Evolutionary conservation across 37 sponge, comb jelly and placozoan species (phyloP).

Genomic region (Crambe crambe): DNA sequence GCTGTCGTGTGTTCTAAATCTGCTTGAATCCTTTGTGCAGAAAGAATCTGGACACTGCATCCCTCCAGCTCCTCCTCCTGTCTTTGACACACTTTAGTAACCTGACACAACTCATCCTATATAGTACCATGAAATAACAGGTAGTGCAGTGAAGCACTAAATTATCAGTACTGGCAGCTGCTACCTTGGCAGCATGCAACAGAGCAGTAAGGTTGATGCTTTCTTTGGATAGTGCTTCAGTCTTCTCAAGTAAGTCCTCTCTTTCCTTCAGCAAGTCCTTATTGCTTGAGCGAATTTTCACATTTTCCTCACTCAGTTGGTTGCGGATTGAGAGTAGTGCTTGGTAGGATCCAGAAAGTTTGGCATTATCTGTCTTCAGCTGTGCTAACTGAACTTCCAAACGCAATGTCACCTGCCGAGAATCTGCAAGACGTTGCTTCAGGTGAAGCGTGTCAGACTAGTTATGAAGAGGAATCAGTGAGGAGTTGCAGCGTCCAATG

Average conservation of each 20-base stretch:
- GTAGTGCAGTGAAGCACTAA: too few species aligned
- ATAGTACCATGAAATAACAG: too few species aligned
- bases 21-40: too few species aligned
- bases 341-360: conserved; percentile 41
- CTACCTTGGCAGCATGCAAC: too few species aligned
- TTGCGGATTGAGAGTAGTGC: conserved; percentile 37
- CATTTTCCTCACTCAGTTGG: conserved; percentile 31
- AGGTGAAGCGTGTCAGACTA: conserved; percentile 33
- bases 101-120: neutral
- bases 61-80: neutral
- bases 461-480: neutral
- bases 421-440: conserved; percentile 35
- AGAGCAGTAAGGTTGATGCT: too few species aligned
- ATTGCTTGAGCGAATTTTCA: neutral
- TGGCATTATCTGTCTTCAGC: conserved; percentile 41
- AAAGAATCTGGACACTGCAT: too few species aligned
- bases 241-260: neutral
- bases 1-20: too few species aligned
- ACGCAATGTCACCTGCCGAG: conserved; percentile 4
- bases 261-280: neutral
- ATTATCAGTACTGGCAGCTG: too few species aligned
- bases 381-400: conserved; percentile 26
- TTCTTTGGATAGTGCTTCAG: neutral
- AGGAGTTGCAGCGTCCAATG: too few species aligned
- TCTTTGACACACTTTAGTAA: neutral